phyloP scores from a whole-genome alignment of 2,113 vertebrate species.

The Amphilophus citrinellus region DNA sequence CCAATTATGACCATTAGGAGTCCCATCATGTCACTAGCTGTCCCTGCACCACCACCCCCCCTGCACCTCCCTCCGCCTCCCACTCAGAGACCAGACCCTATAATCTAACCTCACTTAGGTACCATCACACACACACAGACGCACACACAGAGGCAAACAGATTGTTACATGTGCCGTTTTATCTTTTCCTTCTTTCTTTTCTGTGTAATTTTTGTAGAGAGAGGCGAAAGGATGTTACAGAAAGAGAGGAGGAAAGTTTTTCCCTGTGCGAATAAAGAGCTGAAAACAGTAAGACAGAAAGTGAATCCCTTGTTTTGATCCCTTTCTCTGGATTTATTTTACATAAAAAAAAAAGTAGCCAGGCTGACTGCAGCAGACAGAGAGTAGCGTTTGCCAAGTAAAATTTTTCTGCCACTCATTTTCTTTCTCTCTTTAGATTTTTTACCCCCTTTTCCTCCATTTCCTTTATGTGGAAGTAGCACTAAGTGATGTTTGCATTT shows the following conservation, averaged over 20 bases:
- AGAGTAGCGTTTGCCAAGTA: background rate
- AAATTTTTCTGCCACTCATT: background rate
- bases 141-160: constrained; percentile 74
- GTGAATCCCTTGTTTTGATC: background rate
- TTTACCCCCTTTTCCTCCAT: background rate
- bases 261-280: background rate
- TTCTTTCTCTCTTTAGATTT: constrained; percentile 15
- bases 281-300: constrained; percentile 5
- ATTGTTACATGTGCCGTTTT: constrained; percentile 83
- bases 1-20: constrained; percentile 99
- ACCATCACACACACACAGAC: constrained; percentile 86
- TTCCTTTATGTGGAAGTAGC: constrained; percentile 45
- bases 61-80: constrained; percentile 86
- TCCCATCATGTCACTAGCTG: constrained; percentile 98
- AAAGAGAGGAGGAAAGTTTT: constrained; percentile 42
- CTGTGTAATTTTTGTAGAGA: constrained; percentile 29
- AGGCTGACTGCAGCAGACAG: background rate
- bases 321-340: background rate
- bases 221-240: constrained; percentile 33
- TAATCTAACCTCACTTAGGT: constrained; percentile 99
- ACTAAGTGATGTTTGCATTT: constrained; percentile 56
- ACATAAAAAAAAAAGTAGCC: background rate
- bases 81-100: constrained; percentile 89
- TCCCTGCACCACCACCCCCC: constrained; percentile 86
- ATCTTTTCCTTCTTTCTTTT: constrained; percentile 61